Conservation (phyloP, 2,888 invertebrate genomes). For the Caenorhabditis japonica region DNA sequence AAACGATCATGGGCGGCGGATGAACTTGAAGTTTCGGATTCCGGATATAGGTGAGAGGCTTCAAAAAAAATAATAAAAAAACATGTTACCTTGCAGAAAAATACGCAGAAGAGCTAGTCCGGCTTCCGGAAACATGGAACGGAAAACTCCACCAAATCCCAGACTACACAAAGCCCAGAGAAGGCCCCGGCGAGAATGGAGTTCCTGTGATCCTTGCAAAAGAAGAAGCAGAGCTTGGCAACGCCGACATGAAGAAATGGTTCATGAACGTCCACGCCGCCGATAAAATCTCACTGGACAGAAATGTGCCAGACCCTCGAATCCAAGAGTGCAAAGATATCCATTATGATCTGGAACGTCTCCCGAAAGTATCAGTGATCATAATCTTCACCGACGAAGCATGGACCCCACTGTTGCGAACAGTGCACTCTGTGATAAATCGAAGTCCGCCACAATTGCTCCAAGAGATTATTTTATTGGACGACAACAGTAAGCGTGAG, state of each 20-base stretch:
- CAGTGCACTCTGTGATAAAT: conserved; percentile 90
- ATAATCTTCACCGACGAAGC: conserved; percentile 92
- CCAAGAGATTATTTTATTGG: conserved; percentile 93
- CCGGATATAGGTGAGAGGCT: conserved; percentile 33
- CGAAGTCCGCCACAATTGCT: conserved; percentile 84
- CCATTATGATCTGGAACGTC: conserved; percentile 80
- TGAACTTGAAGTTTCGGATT: conserved; percentile 39
- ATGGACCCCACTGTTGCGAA: conserved; percentile 84
- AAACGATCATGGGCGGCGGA: conserved; percentile 26
- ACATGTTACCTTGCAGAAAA: conserved; percentile 31
- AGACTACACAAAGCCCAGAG: conserved; percentile 37
- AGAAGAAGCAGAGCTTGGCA: conserved; percentile 57
- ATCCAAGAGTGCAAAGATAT: conserved; percentile 79
- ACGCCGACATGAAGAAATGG: conserved; percentile 72
- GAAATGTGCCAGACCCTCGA: conserved; percentile 79
- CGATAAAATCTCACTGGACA: conserved; percentile 79
- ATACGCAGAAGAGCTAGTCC: conserved; percentile 35
- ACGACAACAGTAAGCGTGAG: conserved; percentile 87
- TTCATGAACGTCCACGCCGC: conserved; percentile 77
- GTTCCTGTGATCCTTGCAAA: conserved; percentile 59
- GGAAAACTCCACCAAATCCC: conserved; percentile 45
- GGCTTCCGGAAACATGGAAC: conserved; percentile 37
- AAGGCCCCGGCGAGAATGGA: conserved; percentile 69
- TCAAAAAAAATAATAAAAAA: not conserved
- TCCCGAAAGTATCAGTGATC: conserved; percentile 74